Percentiles rank a stretch among this genome's conserved stretches.
phyloP scores from a whole-genome alignment of 2,888 invertebrate species.

The Lochmaea crataegi region DNA sequence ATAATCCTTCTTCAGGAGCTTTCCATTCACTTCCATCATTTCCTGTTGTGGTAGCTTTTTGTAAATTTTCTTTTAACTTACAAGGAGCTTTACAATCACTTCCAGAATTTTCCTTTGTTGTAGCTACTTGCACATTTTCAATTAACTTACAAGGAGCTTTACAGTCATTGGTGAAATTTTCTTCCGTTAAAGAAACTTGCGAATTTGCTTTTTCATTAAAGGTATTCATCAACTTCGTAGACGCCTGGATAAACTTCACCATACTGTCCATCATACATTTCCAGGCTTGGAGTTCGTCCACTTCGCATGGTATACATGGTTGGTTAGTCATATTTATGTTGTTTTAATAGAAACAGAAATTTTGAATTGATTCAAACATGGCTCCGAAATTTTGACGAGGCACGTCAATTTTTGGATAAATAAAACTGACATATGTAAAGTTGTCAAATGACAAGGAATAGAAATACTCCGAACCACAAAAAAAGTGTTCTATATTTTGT shows the following conservation, averaged over 20 bases:
- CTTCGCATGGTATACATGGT: slow-evolving; percentile 19
- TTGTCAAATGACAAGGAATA: too few relatives aligned
- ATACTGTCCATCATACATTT: slow-evolving; percentile 52
- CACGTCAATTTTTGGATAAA: background rate
- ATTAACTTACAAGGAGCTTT: background rate
- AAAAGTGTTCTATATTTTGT: too few relatives aligned
- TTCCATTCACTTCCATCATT: background rate
- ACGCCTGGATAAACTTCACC: slow-evolving; percentile 50
- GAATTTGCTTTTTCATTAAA: slow-evolving; percentile 40
- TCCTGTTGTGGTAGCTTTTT: background rate
- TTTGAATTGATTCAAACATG: background rate
- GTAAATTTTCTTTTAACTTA: slow-evolving; percentile 1
- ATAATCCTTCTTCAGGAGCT: background rate
- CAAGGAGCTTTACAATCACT: background rate
- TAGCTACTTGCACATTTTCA: slow-evolving; percentile 8
- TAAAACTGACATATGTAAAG: background rate
- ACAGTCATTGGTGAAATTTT: background rate
- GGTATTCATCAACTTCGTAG: slow-evolving; percentile 49
- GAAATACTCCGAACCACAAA: too few relatives aligned
- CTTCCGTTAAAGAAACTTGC: background rate
- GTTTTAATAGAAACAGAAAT: background rate
- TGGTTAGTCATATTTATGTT: background rate
- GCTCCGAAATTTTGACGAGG: background rate
- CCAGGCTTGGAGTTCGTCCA: slow-evolving; percentile 50
- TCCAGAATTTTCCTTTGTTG: background rate